Evolutionary conservation across 2,113 vertebrate genomes (phyloP).

Genomic region (Pachycephala philippinensis): DNA sequence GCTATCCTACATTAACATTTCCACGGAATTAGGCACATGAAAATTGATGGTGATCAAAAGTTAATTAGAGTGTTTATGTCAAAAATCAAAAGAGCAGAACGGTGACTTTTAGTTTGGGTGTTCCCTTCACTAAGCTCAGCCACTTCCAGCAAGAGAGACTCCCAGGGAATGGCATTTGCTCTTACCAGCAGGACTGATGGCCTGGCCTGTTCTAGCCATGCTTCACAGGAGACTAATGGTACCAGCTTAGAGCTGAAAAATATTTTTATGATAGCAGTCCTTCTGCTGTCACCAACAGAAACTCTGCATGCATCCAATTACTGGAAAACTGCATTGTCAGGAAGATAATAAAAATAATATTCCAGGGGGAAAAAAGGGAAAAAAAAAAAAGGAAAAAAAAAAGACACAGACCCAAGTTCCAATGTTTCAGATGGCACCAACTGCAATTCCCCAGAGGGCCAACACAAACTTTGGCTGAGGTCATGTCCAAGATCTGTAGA

Average conservation of each 20-base stretch:
- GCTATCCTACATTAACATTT: background rate
- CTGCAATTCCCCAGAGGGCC: background rate
- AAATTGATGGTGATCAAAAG: background rate
- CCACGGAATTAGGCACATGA: background rate
- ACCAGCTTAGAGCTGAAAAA: background rate
- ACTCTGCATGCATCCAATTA: background rate
- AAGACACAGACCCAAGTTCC: background rate
- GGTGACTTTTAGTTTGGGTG: background rate
- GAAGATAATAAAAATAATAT: background rate
- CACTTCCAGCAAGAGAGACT: background rate
- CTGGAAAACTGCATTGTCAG: background rate
- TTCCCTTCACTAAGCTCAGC: background rate
- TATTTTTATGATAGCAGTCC: background rate
- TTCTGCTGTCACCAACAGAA: background rate
- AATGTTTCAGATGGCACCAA: background rate
- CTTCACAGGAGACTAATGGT: background rate
- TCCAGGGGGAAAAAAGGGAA: background rate
- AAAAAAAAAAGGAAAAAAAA: background rate
- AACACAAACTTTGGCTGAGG: background rate
- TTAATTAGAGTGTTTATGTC: slow-evolving; percentile 13
- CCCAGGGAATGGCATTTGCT: background rate
- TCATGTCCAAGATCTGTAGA: background rate
- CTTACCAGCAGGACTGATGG: background rate
- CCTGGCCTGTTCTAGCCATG: background rate
- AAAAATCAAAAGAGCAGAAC: slow-evolving; percentile 9